Evolutionary conservation across 1,140 invertebrate genomes (phyloP).

Genomic region (Hypsibius dujardini): DNA sequence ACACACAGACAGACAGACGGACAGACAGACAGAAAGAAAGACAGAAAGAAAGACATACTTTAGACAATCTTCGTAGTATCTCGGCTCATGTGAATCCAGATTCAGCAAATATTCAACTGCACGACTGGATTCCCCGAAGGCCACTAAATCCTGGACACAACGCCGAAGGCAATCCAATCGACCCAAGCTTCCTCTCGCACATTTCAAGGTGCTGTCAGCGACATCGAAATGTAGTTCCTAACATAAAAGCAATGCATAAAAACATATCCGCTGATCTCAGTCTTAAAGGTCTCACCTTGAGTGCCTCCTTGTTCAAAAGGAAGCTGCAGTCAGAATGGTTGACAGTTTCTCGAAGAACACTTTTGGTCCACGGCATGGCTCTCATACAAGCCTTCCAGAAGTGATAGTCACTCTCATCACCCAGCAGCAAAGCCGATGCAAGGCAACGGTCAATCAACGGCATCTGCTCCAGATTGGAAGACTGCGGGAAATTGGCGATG

Average conservation of each 20-base stretch:
- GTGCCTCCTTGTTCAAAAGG: neutral
- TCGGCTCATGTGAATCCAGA: slow-evolving; percentile 40
- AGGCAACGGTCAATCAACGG: slow-evolving; percentile 34
- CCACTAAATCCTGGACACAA: slow-evolving; percentile 39
- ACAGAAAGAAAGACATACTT: slow-evolving; percentile 31
- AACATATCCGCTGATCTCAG: slow-evolving; percentile 22
- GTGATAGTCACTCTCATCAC: slow-evolving; percentile 37
- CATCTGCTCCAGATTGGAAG: neutral
- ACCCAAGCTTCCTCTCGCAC: neutral
- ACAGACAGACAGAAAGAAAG: slow-evolving; percentile 7
- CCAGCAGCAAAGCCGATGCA: slow-evolving; percentile 36
- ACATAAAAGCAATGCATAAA: slow-evolving; percentile 23
- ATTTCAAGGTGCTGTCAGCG: neutral
- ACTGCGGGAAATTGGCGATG: neutral
- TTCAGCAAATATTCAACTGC: slow-evolving; percentile 45
- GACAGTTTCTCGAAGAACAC: neutral
- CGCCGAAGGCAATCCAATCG: slow-evolving; percentile 26
- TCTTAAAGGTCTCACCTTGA: slow-evolving; percentile 30
- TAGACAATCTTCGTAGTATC: slow-evolving; percentile 41
- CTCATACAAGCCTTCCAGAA: slow-evolving; percentile 38
- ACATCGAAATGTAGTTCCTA: slow-evolving; percentile 38
- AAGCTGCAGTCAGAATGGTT: neutral
- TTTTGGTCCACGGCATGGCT: neutral
- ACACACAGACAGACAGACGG: too few species aligned
- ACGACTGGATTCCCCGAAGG: slow-evolving; percentile 41